A percentile compares a stretch with the other conserved stretches of the same genome.
Conservation (phyloP, 2,113 vertebrate genomes). For the Aptenodytes forsteri region DNA sequence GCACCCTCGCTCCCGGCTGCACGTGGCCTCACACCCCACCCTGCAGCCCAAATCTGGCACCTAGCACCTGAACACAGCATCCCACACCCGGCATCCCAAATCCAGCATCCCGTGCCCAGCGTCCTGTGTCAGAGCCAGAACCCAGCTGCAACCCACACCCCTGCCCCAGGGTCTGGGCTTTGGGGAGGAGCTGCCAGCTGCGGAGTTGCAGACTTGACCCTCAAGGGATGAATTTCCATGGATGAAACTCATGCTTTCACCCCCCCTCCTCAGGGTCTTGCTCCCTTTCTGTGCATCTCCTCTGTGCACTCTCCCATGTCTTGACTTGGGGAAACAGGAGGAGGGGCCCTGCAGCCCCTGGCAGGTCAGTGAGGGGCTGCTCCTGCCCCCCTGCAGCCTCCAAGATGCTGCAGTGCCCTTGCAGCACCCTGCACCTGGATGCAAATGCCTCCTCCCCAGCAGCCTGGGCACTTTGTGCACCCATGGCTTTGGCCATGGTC, state of each 20-base stretch:
- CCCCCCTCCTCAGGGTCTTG: not conserved
- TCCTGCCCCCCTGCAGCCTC: not conserved
- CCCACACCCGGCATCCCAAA: not conserved
- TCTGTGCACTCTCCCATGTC: rapidly evolving
- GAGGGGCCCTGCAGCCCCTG: not conserved
- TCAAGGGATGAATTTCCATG: not conserved
- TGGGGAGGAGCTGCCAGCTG: not conserved
- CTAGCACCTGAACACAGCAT: not conserved
- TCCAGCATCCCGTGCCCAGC: not conserved
- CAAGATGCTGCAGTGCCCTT: rapidly evolving
- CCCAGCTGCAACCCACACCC: not conserved
- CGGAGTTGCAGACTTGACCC: not conserved
- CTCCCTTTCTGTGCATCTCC: not conserved
- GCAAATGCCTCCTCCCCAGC: not conserved
- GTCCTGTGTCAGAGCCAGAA: not conserved
- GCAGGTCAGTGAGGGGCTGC: not conserved
- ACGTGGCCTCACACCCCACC: not conserved
- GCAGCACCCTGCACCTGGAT: not conserved
- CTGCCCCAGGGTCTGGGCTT: not conserved
- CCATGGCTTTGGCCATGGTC: not conserved
- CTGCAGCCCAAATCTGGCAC: not conserved
- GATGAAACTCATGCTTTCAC: not conserved
- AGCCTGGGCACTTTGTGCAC: not conserved
- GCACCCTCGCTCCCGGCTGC: rapidly evolving
- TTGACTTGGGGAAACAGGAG: not conserved